Evolutionary conservation across 2,888 invertebrate genomes (phyloP), one percentile per base, ranked within the genome.

Genomic region (Meteorus colon): DNA sequence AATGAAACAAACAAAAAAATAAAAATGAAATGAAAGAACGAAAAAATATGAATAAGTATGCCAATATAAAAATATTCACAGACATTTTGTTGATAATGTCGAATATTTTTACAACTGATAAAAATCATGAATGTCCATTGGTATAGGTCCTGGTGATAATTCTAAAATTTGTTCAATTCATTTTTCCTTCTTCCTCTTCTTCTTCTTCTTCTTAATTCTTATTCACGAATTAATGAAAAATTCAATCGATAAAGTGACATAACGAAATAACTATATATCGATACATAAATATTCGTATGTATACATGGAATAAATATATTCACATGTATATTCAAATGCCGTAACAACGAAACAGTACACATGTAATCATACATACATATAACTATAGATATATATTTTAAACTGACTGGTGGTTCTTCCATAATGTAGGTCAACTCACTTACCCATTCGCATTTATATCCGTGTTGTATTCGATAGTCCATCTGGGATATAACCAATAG

Each of bases 361-460:
- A 66, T 67, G 37, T 24, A 70, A 24, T 19, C 8, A 37, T 65
- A 60, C 29, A 31, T 2, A 48, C 16, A 48, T 59, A 2, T 16
- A 34, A 6, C 45, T 59, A 4, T 16, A 6, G 16, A 69, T 66
- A 41, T 75, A 66, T 67, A 70, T 60, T 37, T 27, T 31, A 37
- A 37, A 31, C 70, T 63, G 75, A 77, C 78, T 78, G 79, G 78
- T 81, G 78, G 77, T 81, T 82, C 81, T 80, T 80, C 77, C 79
- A 81, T 75, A 81, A 85, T 85, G 84, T 85, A 82, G 85, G 85
- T 85, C 85, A 84, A 80, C 81, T 81, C 83, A 81, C 81, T 85
- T 84, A 81, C 55, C 41, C 60, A 37, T 45, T 41, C 24, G 48
- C 27, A 27, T 67, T 41, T 70, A 19, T 41, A 37, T 70, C 34